Base-by-base conservation (phyloP, 2,113 vertebrate species). In the Sminthopsis crassicaudata region DNA sequence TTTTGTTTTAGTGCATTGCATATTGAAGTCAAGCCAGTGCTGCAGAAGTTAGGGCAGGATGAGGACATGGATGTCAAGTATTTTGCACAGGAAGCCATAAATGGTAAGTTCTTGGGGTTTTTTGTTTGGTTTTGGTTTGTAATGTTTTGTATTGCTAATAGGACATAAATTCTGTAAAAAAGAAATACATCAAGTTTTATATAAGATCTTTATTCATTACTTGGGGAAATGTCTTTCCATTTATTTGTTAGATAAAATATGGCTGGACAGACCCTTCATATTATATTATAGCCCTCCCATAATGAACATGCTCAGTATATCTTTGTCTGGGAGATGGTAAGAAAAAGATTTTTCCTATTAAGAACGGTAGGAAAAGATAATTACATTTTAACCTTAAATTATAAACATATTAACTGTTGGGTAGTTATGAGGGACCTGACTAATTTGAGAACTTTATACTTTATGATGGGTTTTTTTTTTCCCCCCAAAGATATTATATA, bases 51-150 rank as follows among this genome's bases (percentile, higher is more conserved):
- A 91, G 98, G 99, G 94, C 98, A 99, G 93, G 99, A 99, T 97
- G 98, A 99, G 96, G 99, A 99, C 97, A 99, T 99, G 99, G 99
- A 99, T 94, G 99, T 99, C 95, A 99, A 99, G 94, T 99, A 99
- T 97, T 99, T 99, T 96, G 99, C 99, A 95, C 99, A 99, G 98
- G 99, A 99, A 98, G 99, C 99, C 46, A 98, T 99, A 97, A 99
- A 98, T 97, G 99, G 99, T 99, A 98, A 46, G 99, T 84, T 94
- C 91, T 52, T 46, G 8, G 94, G 90, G 46, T 91, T 89, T 25
- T 92, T 30, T 92, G 46, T 92, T 23, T 88, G 24, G 50, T 16
- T n/a, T 89, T 95, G 91, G 53, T 91, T 89, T 25, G 52, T 48
- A 93, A n/a, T 92, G 46, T 92, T 23, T 88, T 42, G 24, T 52